These are phyloP conservation scores for Aythya baeri DNA, from an alignment of 2,113 vertebrate species.

Conservation along the genomic window DNA sequence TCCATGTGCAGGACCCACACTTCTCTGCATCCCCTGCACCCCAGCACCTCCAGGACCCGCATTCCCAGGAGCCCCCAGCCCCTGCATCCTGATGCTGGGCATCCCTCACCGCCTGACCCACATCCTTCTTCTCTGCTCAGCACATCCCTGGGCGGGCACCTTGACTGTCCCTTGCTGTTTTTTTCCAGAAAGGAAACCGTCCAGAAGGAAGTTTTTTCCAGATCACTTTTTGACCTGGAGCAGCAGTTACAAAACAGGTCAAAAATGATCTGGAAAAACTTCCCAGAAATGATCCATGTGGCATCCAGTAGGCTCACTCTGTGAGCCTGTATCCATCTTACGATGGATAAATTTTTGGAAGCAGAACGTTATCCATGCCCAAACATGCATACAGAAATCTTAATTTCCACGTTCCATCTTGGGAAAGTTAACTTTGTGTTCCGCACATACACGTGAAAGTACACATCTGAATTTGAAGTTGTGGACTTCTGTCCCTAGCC, in stretches of 20 bases:
- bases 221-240: not conserved
- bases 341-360: not conserved
- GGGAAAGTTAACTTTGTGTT: not conserved
- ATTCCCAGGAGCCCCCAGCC: not conserved
- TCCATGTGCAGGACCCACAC: not conserved
- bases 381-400: not conserved
- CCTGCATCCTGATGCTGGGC: not conserved
- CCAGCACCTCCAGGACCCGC: not conserved
- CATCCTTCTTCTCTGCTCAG: fast-evolving
- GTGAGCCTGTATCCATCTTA: not conserved
- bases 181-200: too few relatives aligned
- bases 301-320: not conserved
- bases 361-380: not conserved
- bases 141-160: not conserved
- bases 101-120: not conserved
- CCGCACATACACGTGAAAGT: not conserved
- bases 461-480: not conserved
- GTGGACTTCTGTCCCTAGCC: not conserved
- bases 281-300: not conserved
- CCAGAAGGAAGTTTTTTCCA: too few relatives aligned
- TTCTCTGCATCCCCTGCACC: too few relatives aligned
- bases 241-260: not conserved
- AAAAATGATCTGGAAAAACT: not conserved
- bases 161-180: not conserved
- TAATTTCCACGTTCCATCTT: not conserved